These are phyloP conservation scores for Calidris pugnax DNA, from an alignment of 2,113 vertebrate genomes.

Conservation along the genomic window DNA sequence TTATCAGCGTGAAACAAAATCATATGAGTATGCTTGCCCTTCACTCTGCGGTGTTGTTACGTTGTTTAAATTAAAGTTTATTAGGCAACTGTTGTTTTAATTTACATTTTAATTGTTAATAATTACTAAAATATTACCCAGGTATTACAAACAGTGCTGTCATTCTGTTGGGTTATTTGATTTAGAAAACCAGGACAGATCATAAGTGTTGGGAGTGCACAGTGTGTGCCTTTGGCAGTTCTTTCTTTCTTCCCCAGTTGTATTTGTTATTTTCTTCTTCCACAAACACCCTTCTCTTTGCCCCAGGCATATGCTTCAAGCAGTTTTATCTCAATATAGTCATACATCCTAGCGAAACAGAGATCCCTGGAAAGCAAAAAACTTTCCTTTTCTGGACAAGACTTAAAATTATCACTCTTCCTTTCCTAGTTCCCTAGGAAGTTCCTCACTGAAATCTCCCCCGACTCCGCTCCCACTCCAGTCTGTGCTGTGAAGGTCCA, in stretches of 20 bases:
- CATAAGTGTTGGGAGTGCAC: neutral
- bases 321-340: neutral
- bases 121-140: neutral
- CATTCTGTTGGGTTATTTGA: neutral
- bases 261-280: neutral
- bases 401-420: neutral
- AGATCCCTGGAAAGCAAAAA: neutral
- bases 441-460: neutral
- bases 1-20: neutral
- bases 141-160: neutral
- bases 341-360: neutral
- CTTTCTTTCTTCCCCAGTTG: neutral
- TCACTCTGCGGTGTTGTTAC: neutral
- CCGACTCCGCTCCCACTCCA: neutral
- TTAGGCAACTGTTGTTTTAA: neutral
- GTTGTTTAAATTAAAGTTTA: neutral
- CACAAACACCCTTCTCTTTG: neutral
- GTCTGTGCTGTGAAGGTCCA: neutral
- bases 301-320: neutral
- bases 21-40: neutral
- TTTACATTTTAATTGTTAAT: neutral
- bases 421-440: neutral
- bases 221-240: neutral
- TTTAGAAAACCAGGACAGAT: neutral
- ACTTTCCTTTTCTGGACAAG: neutral